Base-by-base conservation (phyloP, 1,140 invertebrate species). In the Eubasilissa regina region DNA sequence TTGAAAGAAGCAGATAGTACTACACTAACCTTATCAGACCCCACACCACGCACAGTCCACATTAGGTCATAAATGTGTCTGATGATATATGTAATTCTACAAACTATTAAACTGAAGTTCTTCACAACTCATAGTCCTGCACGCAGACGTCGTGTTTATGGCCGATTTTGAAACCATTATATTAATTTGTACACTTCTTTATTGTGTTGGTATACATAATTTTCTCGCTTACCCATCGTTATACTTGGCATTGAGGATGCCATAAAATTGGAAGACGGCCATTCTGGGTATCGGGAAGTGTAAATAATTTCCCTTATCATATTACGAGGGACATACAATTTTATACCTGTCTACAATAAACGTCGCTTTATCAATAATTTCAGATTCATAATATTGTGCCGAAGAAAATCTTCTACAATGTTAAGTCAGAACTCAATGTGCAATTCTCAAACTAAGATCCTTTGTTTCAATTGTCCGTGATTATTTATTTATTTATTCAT, bases 281-380 rank as follows among this genome's bases (percentile, higher is more conserved):
- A 35, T 62, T 64, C 35, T n/a, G 19, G 21, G n/a, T 64, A 64
- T 64, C 60, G 35, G 43, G 60, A 43, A 44, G 35, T 64, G 12
- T 64, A 64, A 64, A 64, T 64, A 64, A 64, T 64, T 15, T 44
- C 0, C 21, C 60, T 64, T 64, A 64, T 64, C 60, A 64, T 8
- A 64, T 64, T 43, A 64, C 60, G 60, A 64, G 60, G 35, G 60
- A 43, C 60, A 35, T 64, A 64, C 25, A 44, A 64, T 64, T 64
- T 64, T 64, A 64, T 64, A n/a, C 43, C 60, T 64, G 60, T 64
- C 60, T 35, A 43, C 60, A 64, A 64, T 64, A 64, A 64, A 64
- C 35, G 60, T 64, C 60, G 6, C 35, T 21, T 64, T 64, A 64
- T 64, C 60, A 64, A 64, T 64, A 64, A 64, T 64, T 64, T 64